These are phyloP conservation scores for Erythrolamprus reginae DNA, from an alignment of 2,113 vertebrate species.

Conservation along the genomic window DNA sequence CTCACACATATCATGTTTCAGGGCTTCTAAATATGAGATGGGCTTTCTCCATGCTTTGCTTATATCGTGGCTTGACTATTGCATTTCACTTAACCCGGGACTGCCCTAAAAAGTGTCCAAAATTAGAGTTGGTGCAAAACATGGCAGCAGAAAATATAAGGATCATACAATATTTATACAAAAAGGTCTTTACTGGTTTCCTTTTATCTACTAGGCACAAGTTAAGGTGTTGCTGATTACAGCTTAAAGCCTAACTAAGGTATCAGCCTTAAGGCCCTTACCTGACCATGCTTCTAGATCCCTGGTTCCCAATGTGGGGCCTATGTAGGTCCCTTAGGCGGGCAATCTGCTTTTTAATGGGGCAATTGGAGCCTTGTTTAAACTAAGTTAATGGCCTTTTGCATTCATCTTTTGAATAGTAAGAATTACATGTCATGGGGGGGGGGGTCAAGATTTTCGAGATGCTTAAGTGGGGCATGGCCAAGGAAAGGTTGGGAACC, in stretches of 20 bases:
- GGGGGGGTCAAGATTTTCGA: too few relatives aligned
- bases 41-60: background rate
- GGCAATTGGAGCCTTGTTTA: too few relatives aligned
- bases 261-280: background rate
- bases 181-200: background rate
- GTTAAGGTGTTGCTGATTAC: background rate
- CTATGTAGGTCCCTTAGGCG: too few relatives aligned
- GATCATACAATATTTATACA: background rate
- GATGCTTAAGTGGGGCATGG: too few relatives aligned
- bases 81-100: background rate
- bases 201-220: background rate
- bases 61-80: background rate
- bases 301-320: too few relatives aligned
- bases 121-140: background rate
- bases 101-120: background rate
- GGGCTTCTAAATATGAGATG: slow-evolving; percentile 19
- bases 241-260: background rate
- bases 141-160: background rate
- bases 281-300: background rate
- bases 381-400: too few relatives aligned
- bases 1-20: background rate
- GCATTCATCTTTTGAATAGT: too few relatives aligned
- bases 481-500: too few relatives aligned
- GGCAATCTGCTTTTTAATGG: too few relatives aligned
- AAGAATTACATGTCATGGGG: too few relatives aligned